Evolutionary conservation across 92 coral and sea anemone species (phyloP), one percentile per base, ranked within the genome.

Genomic region (Siderastrea radians): DNA sequence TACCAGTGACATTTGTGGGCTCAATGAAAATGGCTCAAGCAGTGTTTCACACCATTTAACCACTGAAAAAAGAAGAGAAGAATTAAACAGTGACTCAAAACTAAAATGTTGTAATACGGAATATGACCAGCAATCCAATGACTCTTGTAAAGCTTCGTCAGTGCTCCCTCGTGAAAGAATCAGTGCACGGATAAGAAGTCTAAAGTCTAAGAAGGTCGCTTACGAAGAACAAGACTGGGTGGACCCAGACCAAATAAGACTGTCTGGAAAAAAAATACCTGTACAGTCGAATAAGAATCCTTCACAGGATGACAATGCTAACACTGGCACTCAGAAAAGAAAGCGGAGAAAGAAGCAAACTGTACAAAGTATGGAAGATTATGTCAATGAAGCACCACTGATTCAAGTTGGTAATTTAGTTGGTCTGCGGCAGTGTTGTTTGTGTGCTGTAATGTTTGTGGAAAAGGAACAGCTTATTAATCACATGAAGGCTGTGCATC

Each of bases 361-460:
- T 57, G 49, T 59, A 44, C 78, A 83, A 61, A 83, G 87, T 72
- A n/a, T 83, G 61, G 87, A 83, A 63, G 87, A 83, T 48, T 83
- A 72, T 50, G 87, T 83, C 43, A 73, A 83, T 5, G 72, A 72
- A 38, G 69, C 87, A 72, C 87, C 87, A 0, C 12, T 83, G 71
- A 83, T 83, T 13, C 87, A 72, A 59, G 87, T 83, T 72, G 87
- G 87, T 59, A 83, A 83, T 83, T 71, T 83, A 83, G 87, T 83
- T 2, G 87, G 87, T 72, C 79, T 83, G 79, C 79, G 87, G 48
- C 70, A 72, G 59, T 83, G 87, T n/a, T 12, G 71, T 48, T 8
- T 83, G 71, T 83, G 87, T 48, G 78, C 87, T 8, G 87, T 83
- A n/a, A 83, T 83, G 87, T 83, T 83, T 83, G 87, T 83, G 50